Evolutionary conservation across 2,888 invertebrate species (phyloP), one percentile per base, ranked within the genome.

Genomic region (Anoplius nigerrimus): DNA sequence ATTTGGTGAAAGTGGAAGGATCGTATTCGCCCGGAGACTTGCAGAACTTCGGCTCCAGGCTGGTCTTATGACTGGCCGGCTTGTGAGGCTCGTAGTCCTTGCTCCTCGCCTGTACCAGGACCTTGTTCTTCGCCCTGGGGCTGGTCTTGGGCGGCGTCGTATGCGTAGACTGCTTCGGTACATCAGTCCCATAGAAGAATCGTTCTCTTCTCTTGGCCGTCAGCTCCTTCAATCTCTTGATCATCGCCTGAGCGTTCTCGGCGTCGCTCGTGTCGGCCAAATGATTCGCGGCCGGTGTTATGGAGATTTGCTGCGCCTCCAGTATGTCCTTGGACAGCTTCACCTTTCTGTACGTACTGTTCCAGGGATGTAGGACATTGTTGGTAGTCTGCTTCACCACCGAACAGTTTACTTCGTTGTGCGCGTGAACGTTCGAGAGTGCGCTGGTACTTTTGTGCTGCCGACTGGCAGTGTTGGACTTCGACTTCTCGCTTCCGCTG

Each of bases 1-100:
- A 46, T n/a, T 22, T 13, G 15, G 2, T 54, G 53, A 0, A 59
- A 21, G 1, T 24, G 0, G 69, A 63, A 0, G 80, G 63, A 65
- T 82, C 72, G 43, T 74, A 84, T 21, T 80, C 75, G n/a, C 67
- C 67, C 0, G 72, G 62, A n/a, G 80, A 85, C 65, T 78, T 84
- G 45, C 58, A 75, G 13, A 48, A 66, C 63, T 76, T 84, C 4
- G 81, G 82, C 57, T 85, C 81, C 0, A 86, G 64, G 60, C 80
- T 77, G 0, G 81, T 86, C 69, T 81, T 82, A 57, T 86, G 86
- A 70, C 82, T 85, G 16, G 86, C 86, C 6, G 86, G 86, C 60
- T 86, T 86, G 66, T 85, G 80, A 0, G 84, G 81, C 68, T 84
- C 76, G 60, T 82, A 86, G 59, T 80, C 76, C 61, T 74, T 77